Percentiles rank a stretch among this genome's conserved stretches.
phyloP scores from a whole-genome alignment of 92 coral and sea anemone species.

The Epizoanthus illoricatus region DNA sequence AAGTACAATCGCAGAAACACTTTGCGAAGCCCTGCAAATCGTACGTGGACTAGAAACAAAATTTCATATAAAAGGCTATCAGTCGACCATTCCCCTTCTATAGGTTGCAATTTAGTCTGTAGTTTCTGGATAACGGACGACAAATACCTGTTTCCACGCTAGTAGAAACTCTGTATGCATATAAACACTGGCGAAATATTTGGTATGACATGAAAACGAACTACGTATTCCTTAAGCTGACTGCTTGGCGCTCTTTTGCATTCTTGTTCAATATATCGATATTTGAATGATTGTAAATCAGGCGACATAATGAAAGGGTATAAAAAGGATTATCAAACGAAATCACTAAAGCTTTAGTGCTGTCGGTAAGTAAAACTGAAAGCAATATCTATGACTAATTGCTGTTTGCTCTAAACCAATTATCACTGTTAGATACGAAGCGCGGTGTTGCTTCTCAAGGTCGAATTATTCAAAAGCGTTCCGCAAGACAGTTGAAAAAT shows the following conservation, averaged over 20 bases:
- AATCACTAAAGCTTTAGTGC: background rate
- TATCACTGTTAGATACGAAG: slow-evolving; percentile 14
- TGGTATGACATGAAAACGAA: no score
- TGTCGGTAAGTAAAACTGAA: slow-evolving; percentile 3
- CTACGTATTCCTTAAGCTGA: no score
- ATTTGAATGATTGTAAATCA: background rate
- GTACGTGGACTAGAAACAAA: background rate
- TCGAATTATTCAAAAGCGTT: slow-evolving; percentile 2
- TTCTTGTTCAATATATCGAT: background rate
- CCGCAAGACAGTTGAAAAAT: slow-evolving; percentile 28
- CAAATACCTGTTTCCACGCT: slow-evolving; percentile 10
- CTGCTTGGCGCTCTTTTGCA: no score
- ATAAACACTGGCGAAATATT: no score
- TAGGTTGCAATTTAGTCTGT: no score
- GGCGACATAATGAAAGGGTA: background rate
- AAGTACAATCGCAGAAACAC: slow-evolving; percentile 7
- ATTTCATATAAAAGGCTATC: background rate
- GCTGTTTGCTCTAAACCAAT: slow-evolving; percentile 24
- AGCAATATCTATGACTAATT: slow-evolving; percentile 3
- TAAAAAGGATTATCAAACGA: background rate
- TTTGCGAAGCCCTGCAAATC: background rate
- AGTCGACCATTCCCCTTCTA: no score
- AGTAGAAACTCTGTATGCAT: no score
- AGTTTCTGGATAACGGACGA: background rate
- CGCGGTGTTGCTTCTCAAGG: background rate